Evolutionary conservation across 64 coral and sea anemone species (phyloP), one percentile per base, ranked within the genome.

Genomic region (Actinia equina): DNA sequence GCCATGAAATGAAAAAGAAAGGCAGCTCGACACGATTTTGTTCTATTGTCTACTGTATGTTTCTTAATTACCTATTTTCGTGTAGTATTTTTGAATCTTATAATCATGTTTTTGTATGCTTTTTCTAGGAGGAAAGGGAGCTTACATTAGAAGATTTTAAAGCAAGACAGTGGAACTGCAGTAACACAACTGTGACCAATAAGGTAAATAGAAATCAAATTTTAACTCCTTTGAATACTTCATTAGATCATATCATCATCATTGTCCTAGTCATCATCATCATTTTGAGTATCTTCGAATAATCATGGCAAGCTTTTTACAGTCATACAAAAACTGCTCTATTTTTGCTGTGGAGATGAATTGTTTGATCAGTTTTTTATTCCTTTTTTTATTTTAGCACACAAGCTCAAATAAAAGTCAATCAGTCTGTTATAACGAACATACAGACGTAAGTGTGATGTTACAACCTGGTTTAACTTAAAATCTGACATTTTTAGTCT

Each of bases 121-220:
- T 44, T 82, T 44, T 25, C 18, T 81, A 82, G 80, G 44, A 52
- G 23, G 80, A 82, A 2, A 51, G 45, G 20, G 80, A 82, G 30
- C 23, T 82, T 1, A 52, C 80, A 18, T 30, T 82, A 52, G 80
- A 82, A 42, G 80, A 82, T 42, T 82, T 52, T 57, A 82, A 82
- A 82, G 30, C 43, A 17, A 7, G 45, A 12, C 22, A 51, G 17
- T 82, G 80, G 80, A 85, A 85, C 45, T 58, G 83, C 25, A 85
- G 26, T 85, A 85, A 85, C 26, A 7, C n/a, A 7, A 81, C 17
- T 22, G 17, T 20, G 7, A 13, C 78, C 17, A 22, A 16, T 45
- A 13, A 2, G 43, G 45, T 45, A 80, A 80, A 49, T 45, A 19
- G 42, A 20, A 37, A 37, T 37, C 1, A 37, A 37, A 37, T 0